phyloP scores from a whole-genome alignment of 2,888 invertebrate species.

The Brachyopa scutellaris region DNA sequence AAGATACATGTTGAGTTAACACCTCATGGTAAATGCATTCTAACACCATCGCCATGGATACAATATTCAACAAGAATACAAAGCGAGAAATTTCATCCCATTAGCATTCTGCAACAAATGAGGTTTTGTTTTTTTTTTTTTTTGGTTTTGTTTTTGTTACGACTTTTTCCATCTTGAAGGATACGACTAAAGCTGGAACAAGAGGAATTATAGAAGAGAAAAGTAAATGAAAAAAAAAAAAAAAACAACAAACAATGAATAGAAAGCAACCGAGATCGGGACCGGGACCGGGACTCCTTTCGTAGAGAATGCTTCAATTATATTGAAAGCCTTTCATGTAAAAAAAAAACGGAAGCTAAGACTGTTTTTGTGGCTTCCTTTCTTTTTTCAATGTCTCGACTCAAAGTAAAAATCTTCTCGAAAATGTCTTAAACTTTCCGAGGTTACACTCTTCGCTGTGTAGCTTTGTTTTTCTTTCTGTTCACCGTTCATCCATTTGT shows the following conservation, averaged over 20 bases:
- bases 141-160: too few relatives aligned
- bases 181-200: slow-evolving; percentile 33
- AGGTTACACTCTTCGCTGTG: neutral
- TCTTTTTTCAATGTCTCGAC: neutral
- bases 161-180: neutral
- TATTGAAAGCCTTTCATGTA: slow-evolving; percentile 54
- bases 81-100: slow-evolving; percentile 22
- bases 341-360: neutral
- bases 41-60: neutral
- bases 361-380: slow-evolving; percentile 11
- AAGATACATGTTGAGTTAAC: neutral
- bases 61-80: neutral
- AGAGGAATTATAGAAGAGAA: slow-evolving; percentile 45
- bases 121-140: neutral
- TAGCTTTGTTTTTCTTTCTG: too few relatives aligned
- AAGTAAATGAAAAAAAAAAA: neutral
- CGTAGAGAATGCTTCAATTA: slow-evolving; percentile 60
- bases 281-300: slow-evolving; percentile 28
- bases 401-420: neutral
- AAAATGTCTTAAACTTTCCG: slow-evolving; percentile 13
- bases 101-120: slow-evolving; percentile 26
- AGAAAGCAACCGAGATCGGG: too few relatives aligned
- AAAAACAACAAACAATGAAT: neutral
- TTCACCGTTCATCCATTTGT: neutral
- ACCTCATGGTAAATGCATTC: slow-evolving; percentile 4